Base-by-base conservation (phyloP, 2,113 vertebrate species). In the Heteronetta atricapilla region DNA sequence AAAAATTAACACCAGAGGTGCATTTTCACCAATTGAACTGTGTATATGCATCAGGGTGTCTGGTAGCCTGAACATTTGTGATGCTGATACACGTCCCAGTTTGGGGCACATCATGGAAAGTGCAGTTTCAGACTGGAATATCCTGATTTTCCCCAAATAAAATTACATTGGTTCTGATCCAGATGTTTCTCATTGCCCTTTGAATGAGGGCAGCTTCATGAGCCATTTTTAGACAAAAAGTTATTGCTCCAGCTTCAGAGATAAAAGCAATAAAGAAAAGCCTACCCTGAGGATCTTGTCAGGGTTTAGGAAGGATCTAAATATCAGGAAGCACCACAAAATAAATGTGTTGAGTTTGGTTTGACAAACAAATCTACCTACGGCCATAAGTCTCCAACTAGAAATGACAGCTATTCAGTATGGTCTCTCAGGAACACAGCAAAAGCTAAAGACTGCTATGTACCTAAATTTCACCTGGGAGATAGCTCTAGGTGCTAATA, bases 31-130 rank as follows among this genome's bases (percentile, higher is more conserved):
- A 20, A 36, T 9, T 31, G 19, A 77, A 66, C 11, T n/a, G 8
- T 17, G 3, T 2, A 6, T 23, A 34, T 22, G 10, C 4, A 5
- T 2, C 0, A 0, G 2, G 7, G 13, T 0, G 3, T 40, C 38
- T 73, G 8, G 38, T 19, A 48, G 11, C 21, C 29, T 63, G 58
- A 58, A 75, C 2, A 60, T 0, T 64, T 83, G 9, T 17, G 8
- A n/a, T 10, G 25, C 26, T 16, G 5, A 33, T 17, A 34, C 2
- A 88, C 11, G 4, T 72, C 13, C 7, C 10, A 3, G 3, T 18
- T 66, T 67, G 7, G 2, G 11, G 56, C 10, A 17, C 0, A 1
- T 38, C 48, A 38, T 12, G 15, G 8, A 40, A 70, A 58, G 3
- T 6, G 2, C 3, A n/a, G 7, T 13, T 82, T n/a, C 18, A 85